phyloP scores from a whole-genome alignment of 2,113 vertebrate genomes.

The Sisor rabdophorus region DNA sequence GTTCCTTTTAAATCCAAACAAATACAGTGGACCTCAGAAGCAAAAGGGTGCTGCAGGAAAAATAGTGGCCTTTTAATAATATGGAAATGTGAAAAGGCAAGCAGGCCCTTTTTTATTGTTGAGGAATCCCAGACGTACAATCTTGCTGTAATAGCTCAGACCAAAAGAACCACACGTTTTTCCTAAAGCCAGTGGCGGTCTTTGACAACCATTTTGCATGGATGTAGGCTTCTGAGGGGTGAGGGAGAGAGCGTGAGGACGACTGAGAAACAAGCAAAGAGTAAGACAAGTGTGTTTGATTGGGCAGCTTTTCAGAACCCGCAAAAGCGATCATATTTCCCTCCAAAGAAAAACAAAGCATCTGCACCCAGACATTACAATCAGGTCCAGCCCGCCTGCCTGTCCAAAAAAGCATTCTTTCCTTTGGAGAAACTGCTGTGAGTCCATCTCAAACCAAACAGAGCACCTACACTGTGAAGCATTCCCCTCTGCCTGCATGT shows the following conservation, averaged over 20 bases:
- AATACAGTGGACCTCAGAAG: constrained; percentile 25
- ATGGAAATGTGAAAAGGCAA: constrained; percentile 43
- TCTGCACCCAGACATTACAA: constrained; percentile 53
- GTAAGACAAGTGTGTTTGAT: constrained; percentile 47
- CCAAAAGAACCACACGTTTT: constrained; percentile 26
- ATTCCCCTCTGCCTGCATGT: constrained; percentile 20
- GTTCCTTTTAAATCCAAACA: constrained; percentile 17
- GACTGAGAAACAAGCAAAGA: constrained; percentile 28
- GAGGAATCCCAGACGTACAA: constrained; percentile 39
- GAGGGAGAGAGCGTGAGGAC: constrained; percentile 35
- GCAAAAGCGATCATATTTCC: constrained; percentile 51
- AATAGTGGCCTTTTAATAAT: constrained; percentile 48
- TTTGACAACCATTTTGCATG: constrained; percentile 24
- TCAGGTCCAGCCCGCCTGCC: constrained; percentile 42
- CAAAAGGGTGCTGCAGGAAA: constrained; percentile 23
- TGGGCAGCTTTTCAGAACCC: constrained; percentile 51
- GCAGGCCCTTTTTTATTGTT: constrained; percentile 10
- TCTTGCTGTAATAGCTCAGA: constrained; percentile 17
- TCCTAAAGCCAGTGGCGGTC: constrained; percentile 25
- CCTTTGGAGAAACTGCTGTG: constrained; percentile 41
- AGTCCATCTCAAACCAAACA: constrained; percentile 45
- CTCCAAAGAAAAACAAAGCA: constrained; percentile 51
- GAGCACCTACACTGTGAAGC: constrained; percentile 45
- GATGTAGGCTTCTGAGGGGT: constrained; percentile 39
- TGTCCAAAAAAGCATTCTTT: constrained; percentile 55